Base-by-base conservation (phyloP, 2,797 vertebrate species). In the Pogonophryne albipinna region DNA sequence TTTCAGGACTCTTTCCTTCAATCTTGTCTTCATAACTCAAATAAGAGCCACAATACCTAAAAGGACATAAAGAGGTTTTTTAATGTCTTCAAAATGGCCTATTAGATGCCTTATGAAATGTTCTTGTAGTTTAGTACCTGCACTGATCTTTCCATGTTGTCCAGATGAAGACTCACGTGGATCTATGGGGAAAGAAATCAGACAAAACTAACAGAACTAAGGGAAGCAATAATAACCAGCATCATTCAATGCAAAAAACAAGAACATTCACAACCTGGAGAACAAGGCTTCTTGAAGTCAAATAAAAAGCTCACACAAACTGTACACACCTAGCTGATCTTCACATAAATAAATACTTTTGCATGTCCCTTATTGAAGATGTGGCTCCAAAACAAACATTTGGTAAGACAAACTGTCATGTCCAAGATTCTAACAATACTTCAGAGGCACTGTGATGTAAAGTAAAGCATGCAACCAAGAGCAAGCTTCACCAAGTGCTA, bases 271-370 rank as follows among this genome's bases (percentile, higher is more conserved):
- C 41, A 70, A 45, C 65, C 58, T 63, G 4, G 64, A 84, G 63
- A 19, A 68, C 15, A 76, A 58, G 20, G 49, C 81, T 85, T 88
- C 78, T 84, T 85, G 8, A 78, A 46, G 23, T 49, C n/a, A 69
- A 66, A 71, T 15, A 71, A 58, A 58, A 12, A 66, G 19, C 46
- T 70, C 34, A 50, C 62, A 57, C 23, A 51, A 66, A 51, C 4
- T 61, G 46, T 71, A 61, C 65, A 71, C 11, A 44, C 23, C 9
- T 13, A 4, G 27, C 45, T 70, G 71, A 65, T 47, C 45, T 45
- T 78, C 51, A 45, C 69, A 89, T 89, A 91, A 93, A 93, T 91
- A 92, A 89, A 93, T 89, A 91, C 11, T 50, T 74, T 59, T 68
- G 71, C 42, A 17, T 58, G 20, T 88, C 80, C 78, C 73, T 86